Evolutionary conservation across 2,113 vertebrate genomes (phyloP).

Genomic region (Anoura caudifer): DNA sequence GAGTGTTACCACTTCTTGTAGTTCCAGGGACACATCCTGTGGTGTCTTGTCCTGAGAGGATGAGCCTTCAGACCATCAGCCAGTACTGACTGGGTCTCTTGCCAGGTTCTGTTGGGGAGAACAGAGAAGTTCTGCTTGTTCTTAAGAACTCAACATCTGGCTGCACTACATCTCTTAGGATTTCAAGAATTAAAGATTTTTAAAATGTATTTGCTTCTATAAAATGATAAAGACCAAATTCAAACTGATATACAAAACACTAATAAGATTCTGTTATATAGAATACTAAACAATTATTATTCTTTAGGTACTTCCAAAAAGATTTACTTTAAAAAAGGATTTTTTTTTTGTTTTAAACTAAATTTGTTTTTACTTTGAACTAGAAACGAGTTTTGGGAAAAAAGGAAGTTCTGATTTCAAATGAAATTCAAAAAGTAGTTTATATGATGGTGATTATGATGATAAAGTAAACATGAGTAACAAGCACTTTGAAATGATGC

Average conservation of each 20-base stretch:
- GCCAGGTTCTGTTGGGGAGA: neutral
- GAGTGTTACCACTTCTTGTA: neutral
- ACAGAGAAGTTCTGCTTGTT: neutral
- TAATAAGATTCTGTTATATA: neutral
- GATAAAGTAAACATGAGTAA: neutral
- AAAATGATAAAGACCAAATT: neutral
- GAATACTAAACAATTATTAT: neutral
- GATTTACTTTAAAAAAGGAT: neutral
- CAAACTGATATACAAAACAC: neutral
- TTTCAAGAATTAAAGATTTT: neutral
- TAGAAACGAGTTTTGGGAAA: neutral
- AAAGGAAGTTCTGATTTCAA: constrained; percentile 21
- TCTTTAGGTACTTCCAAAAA: neutral
- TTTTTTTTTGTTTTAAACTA: neutral
- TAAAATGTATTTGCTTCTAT: neutral
- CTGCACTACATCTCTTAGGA: neutral
- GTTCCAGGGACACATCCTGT: neutral
- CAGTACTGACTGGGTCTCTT: neutral
- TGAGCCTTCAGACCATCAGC: neutral
- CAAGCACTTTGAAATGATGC: neutral
- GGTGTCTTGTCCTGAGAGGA: neutral
- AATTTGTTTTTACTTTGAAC: neutral
- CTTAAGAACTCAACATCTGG: neutral
- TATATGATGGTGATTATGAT: neutral
- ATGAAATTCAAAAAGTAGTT: neutral